Evolutionary conservation across 2,797 vertebrate genomes (phyloP).

Genomic region (Gallinago solitaria): DNA sequence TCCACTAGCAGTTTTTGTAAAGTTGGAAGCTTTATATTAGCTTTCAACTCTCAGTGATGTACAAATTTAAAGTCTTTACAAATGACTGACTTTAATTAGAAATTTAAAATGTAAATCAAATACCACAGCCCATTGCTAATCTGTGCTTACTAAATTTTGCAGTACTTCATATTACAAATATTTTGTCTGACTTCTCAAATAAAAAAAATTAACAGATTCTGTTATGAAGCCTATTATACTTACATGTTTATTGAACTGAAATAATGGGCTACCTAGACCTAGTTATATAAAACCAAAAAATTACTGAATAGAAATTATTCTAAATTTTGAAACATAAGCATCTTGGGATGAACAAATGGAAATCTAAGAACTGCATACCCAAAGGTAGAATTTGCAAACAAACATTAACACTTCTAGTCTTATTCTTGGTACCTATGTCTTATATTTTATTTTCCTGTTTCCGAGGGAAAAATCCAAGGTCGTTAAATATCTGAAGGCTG

Average conservation of each 20-base stretch:
- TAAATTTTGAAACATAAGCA: background rate
- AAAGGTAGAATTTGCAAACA: background rate
- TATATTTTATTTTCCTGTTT: slow-evolving; percentile 3
- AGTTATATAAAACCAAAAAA: background rate
- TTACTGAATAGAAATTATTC: background rate
- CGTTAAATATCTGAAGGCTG: background rate
- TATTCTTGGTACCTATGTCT: background rate
- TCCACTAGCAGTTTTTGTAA: background rate
- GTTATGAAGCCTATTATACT: background rate
- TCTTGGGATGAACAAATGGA: background rate
- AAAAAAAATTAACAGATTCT: background rate
- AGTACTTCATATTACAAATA: background rate
- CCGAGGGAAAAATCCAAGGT: background rate
- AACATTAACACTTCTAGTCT: background rate
- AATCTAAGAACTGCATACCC: background rate
- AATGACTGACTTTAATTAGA: background rate
- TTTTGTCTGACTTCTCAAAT: background rate
- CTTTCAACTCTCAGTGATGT: background rate
- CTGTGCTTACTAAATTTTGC: background rate
- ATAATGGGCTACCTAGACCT: background rate
- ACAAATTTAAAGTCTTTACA: background rate
- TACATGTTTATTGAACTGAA: background rate
- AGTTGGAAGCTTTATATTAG: background rate
- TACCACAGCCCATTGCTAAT: background rate
- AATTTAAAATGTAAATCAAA: background rate